A percentile compares a stretch with the other conserved stretches of the same genome.
These are phyloP conservation scores for Tryphoninae sp. DNA, from an alignment of 2,888 invertebrate genomes.

Conservation along the genomic window DNA sequence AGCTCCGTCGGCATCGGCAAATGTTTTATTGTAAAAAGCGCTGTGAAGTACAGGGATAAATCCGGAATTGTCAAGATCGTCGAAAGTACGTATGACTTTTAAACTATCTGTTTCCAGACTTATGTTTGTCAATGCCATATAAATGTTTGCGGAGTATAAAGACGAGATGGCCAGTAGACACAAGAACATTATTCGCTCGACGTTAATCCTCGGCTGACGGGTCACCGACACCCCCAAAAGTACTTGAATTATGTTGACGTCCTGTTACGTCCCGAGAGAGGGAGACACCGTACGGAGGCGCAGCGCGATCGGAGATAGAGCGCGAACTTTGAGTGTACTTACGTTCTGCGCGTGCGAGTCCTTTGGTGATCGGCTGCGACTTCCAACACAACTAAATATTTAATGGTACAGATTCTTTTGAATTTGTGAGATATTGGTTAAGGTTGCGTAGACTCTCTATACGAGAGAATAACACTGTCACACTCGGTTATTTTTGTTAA, in stretches of 20 bases:
- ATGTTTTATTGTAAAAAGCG: constrained; percentile 39
- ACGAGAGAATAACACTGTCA: too few relatives aligned
- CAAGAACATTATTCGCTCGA: constrained; percentile 55
- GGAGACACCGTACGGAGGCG: too few relatives aligned
- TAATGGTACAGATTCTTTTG: too few relatives aligned
- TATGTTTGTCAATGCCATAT: constrained; percentile 52
- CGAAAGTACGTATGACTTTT: constrained; percentile 5
- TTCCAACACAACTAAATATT: too few relatives aligned
- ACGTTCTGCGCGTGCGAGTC: too few relatives aligned
- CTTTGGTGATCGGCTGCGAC: too few relatives aligned
- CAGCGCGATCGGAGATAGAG: too few relatives aligned
- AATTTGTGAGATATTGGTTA: too few relatives aligned
- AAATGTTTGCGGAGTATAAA: constrained; percentile 57
- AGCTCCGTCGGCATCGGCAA: constrained; percentile 17
- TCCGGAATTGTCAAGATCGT: constrained; percentile 59
- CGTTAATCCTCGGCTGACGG: constrained; percentile 11
- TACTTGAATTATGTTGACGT: constrained; percentile 41
- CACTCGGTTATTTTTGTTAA: too few relatives aligned
- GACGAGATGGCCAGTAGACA: constrained; percentile 54
- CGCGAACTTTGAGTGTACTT: too few relatives aligned
- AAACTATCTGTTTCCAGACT: constrained; percentile 3
- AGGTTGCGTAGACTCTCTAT: too few relatives aligned
- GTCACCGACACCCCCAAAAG: constrained; percentile 50
- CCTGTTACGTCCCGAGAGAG: too few relatives aligned
- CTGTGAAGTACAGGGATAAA: constrained; percentile 49